These are phyloP conservation scores for Drosophila nigricruria DNA, from an alignment of 2,888 invertebrate species.

Conservation along the genomic window DNA sequence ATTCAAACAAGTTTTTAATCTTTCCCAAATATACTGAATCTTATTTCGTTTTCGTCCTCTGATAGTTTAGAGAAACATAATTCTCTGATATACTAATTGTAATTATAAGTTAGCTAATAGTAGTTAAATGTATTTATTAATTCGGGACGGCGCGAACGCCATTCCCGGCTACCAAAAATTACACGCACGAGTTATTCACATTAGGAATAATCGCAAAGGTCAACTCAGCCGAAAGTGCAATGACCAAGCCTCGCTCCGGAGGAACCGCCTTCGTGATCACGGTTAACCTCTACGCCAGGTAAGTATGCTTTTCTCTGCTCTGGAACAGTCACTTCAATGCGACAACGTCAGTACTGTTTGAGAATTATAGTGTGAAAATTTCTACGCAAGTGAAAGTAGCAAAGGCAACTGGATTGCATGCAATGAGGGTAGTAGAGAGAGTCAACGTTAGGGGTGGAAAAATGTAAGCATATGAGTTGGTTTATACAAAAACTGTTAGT, in stretches of 20 bases:
- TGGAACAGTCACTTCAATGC: background rate
- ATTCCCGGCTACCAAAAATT: constrained; percentile 78
- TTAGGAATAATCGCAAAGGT: constrained; percentile 79
- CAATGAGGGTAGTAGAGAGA: background rate
- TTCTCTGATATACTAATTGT: too few relatives aligned
- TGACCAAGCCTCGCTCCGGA: constrained; percentile 75
- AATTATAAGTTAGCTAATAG: too few relatives aligned
- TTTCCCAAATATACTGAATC: too few relatives aligned
- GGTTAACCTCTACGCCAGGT: constrained; percentile 80
- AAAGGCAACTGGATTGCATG: constrained; percentile 13
- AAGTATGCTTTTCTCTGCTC: constrained; percentile 59
- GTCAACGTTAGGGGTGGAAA: constrained; percentile 6
- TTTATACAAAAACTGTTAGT: background rate
- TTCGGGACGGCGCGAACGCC: constrained; percentile 75
- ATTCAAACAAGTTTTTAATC: too few relatives aligned
- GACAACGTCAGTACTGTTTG: constrained; percentile 22
- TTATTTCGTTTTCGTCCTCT: too few relatives aligned
- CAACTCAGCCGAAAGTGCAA: constrained; percentile 74
- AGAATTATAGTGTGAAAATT: constrained; percentile 31
- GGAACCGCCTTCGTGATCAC: constrained; percentile 79
- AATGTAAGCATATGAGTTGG: background rate
- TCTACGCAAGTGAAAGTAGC: constrained; percentile 4
- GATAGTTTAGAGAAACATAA: background rate
- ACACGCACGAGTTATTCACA: constrained; percentile 74
- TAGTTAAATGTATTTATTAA: constrained; percentile 19